Conservation (phyloP, 2,113 vertebrate genomes). For the Pterocles gutturalis region DNA sequence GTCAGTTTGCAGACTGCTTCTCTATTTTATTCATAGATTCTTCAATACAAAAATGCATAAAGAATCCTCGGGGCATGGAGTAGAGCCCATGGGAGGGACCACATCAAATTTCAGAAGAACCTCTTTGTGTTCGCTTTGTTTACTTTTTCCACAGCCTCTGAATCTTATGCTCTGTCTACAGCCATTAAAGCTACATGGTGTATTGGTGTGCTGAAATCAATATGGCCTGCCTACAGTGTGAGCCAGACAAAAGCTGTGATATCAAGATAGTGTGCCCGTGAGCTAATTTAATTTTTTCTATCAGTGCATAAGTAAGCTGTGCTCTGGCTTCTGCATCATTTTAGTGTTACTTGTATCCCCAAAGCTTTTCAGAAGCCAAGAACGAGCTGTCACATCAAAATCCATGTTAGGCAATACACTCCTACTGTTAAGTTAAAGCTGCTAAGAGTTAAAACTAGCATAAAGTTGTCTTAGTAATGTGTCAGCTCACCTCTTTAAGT, state of each 20-base stretch:
- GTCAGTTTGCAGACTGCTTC: neutral
- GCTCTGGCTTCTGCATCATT: neutral
- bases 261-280: neutral
- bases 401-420: neutral
- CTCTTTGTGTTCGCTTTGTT: neutral
- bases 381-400: neutral
- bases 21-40: neutral
- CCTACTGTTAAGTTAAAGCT: neutral
- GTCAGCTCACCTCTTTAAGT: neutral
- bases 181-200: accelerated
- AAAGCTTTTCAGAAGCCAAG: neutral
- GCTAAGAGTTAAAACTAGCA: neutral
- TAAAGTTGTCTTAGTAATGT: neutral
- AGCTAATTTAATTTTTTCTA: neutral
- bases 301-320: neutral
- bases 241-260: neutral
- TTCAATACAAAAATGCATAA: neutral
- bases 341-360: neutral
- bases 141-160: neutral
- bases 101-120: neutral
- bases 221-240: neutral
- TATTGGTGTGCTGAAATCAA: neutral
- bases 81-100: neutral
- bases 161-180: neutral
- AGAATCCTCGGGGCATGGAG: neutral